Base-by-base conservation (phyloP, 2,888 invertebrate species). In the Eubasilissa splendida region DNA sequence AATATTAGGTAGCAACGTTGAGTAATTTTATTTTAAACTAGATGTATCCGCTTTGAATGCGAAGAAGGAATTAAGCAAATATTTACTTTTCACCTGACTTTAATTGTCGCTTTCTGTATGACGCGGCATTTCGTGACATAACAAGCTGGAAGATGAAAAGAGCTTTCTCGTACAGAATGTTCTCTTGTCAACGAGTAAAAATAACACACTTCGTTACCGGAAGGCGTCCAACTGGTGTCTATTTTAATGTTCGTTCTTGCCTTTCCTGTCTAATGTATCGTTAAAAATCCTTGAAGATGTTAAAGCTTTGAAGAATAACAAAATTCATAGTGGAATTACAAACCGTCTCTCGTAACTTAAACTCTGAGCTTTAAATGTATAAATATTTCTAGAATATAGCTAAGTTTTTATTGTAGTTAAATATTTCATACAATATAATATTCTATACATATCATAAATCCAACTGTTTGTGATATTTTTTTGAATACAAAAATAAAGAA, bases 131-230 rank as follows among this genome's bases (percentile, higher is more conserved):
- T 76, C 31, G 14, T 76, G 52, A 63, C 53, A 52, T 22, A 50
- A 63, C 53, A 54, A 74, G 22, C 53, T 14, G n/a, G 31, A 42
- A 76, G 76, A 76, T 63, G 76, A 76, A 76, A 63, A 42, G 7
- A 31, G 76, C 11, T 7, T 50, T 59, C 73, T 12, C 14, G 58
- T 50, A 58, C 50, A 42, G 70, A 66, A 68, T 76, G 58, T 76
- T 80, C 76, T 60, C 77, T 80, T 77, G 80, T 80, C 76, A 60
- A 52, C 53, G 68, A 50, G 56, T 76, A 77, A 80, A 80, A 80
- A 80, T 80, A 80, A 76, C 22, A 60, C 54, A 76, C 73, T 63
- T 33, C 77, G 77, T 73, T 58, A 60, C 77, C 77, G 77, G 80
- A 80, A 80, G 68, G 53, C 76, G 66, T 52, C 70, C 70, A 71